Base-by-base conservation (phyloP, 2,888 invertebrate genomes). In the Andricus quercusramuli region DNA sequence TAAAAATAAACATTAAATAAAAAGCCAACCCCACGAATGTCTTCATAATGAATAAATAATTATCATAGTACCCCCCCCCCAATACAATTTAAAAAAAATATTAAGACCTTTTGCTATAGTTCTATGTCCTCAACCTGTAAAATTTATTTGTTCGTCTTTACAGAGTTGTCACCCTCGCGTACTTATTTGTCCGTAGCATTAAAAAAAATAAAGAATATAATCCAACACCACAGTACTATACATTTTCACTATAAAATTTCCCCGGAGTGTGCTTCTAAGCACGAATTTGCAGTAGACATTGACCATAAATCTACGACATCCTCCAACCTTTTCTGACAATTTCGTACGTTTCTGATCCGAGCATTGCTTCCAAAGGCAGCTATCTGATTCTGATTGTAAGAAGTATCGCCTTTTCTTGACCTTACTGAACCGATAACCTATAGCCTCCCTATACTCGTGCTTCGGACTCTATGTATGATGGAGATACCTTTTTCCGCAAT, bases 301-400 rank as follows among this genome's bases (percentile, higher is more conserved):
- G 74, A 56, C 74, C 56, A 74, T 74, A 56, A 74, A 74, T 56
- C 74, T 74, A 56, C 51, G 56, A 32, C 56, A 74, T 74, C 74
- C 20, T 74, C 51, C 56, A 74, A 47, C 74, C 74, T 51, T 74
- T 74, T 74, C 56, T 59, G 56, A 59, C 3, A 59, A 59, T 59
- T 22, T 3, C n/a, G 22, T 22, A 59, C 22, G 11, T 59, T 59
- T 59, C 11, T 59, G 0, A 59, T 11, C 56, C 56, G 56, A 59
- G 22, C 3, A 59, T 22, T 59, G n/a, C 11, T 59, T 59, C 22
- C 56, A 70, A 9, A 70, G 47, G 47, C 47, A 70, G 29, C 44
- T 68, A 47, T 17, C 47, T 47, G 5, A 47, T 17, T 51, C 68
- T 47, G 68, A 29, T 59, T 59, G 3, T n/a, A 56, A n/a, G 22